These are phyloP conservation scores for Falco punctatus DNA, from an alignment of 2,113 vertebrate genomes.

Conservation along the genomic window DNA sequence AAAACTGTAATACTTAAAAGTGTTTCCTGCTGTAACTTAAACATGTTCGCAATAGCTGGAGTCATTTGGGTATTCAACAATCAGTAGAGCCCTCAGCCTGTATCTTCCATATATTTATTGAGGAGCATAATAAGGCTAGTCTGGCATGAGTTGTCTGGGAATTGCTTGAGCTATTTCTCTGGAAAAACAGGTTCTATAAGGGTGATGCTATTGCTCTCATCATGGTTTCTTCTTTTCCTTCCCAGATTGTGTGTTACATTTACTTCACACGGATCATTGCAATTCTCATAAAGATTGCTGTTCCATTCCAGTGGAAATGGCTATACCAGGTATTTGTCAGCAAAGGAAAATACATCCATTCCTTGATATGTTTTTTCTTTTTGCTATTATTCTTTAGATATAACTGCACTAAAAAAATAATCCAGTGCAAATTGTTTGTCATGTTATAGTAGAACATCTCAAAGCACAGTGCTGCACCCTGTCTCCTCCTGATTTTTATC, in stretches of 20 bases:
- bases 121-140: neutral
- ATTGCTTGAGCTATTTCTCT: neutral
- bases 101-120: neutral
- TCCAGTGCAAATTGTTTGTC: neutral
- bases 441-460: neutral
- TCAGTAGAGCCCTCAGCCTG: neutral
- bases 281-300: constrained; percentile 87
- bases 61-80: neutral
- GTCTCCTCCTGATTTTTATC: neutral
- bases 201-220: neutral
- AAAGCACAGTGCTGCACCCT: neutral
- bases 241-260: constrained; percentile 88
- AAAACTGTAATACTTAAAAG: neutral
- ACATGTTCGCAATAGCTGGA: neutral
- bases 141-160: neutral
- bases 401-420: neutral
- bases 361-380: neutral
- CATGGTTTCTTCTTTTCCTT: neutral
- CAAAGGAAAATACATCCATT: neutral
- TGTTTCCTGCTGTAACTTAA: constrained; percentile 11
- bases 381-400: neutral
- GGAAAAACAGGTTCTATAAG: neutral
- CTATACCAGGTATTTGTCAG: constrained; percentile 82
- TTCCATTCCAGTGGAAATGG: constrained; percentile 92
- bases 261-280: constrained; percentile 91